Percentiles rank a stretch among this genome's conserved stretches.
These are phyloP conservation scores for Chitala chitala DNA, from an alignment of 2,113 vertebrate species.

Conservation along the genomic window DNA sequence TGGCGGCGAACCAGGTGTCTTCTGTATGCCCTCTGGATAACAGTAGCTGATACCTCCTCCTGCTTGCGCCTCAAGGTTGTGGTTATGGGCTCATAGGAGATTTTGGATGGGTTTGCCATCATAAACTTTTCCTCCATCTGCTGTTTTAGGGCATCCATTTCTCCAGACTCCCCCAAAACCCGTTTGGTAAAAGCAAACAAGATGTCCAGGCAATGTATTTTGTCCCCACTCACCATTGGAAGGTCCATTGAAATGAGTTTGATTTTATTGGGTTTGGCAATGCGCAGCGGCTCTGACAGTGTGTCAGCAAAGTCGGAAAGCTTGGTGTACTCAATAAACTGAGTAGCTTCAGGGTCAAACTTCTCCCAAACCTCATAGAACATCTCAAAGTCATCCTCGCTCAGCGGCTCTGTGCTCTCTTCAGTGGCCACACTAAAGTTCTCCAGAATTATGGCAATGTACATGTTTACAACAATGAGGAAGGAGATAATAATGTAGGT, in stretches of 20 bases:
- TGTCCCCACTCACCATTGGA: conserved; percentile 96
- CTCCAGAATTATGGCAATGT: conserved; percentile 98
- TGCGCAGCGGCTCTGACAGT: conserved; percentile 85
- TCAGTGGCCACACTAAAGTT: conserved; percentile 98
- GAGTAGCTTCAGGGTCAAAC: conserved; percentile 93
- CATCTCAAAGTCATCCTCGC: conserved; percentile 98
- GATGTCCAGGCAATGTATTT: conserved; percentile 97
- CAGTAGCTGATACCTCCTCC: conserved; percentile 80
- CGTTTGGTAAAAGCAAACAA: conserved; percentile 98
- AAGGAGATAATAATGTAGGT: conserved; percentile 99
- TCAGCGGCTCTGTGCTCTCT: conserved; percentile 94
- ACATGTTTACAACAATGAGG: conserved; percentile 99
- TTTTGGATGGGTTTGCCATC: conserved; percentile 94
- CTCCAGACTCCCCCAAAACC: conserved; percentile 90
- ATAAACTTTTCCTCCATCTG: conserved; percentile 99
- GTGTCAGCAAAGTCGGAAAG: conserved; percentile 90
- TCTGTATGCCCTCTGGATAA: conserved; percentile 87
- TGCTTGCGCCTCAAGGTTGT: conserved; percentile 90
- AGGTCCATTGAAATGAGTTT: conserved; percentile 97
- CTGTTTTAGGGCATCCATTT: conserved; percentile 97
- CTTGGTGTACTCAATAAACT: conserved; percentile 91
- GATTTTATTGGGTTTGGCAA: conserved; percentile 88
- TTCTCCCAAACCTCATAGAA: conserved; percentile 99
- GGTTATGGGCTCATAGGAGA: conserved; percentile 94
- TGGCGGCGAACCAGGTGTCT: conserved; percentile 82